phyloP scores from a whole-genome alignment of 2,888 invertebrate species.

The Coelopa pilipes region DNA sequence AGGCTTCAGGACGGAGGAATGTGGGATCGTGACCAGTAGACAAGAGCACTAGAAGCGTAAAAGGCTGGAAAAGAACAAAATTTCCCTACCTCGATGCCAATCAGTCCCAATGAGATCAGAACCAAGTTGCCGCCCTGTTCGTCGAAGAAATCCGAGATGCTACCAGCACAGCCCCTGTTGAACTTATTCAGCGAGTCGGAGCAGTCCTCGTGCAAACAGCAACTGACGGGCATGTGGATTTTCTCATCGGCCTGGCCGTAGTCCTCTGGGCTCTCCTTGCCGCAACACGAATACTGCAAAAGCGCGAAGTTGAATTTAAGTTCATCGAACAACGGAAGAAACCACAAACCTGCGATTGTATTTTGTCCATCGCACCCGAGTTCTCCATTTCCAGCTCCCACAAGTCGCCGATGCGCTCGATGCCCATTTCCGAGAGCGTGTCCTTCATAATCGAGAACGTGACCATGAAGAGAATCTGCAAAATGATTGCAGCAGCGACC shows the following conservation, averaged over 20 bases:
- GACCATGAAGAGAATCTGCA: conserved; percentile 53
- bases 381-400: conserved; percentile 49
- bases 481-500: conserved; percentile 44
- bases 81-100: conserved; percentile 52
- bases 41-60: no score
- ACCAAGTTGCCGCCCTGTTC: conserved; percentile 47
- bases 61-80: no score
- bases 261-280: conserved; percentile 56
- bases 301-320: no score
- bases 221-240: conserved; percentile 54
- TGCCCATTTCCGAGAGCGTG: conserved; percentile 50
- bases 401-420: conserved; percentile 50
- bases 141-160: conserved; percentile 43
- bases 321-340: no score
- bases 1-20: no score
- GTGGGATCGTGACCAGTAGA: no score
- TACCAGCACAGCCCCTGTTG: conserved; percentile 52
- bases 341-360: conserved; percentile 52
- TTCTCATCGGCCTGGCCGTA: conserved; percentile 50
- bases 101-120: conserved; percentile 46
- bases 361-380: conserved; percentile 53
- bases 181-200: conserved; percentile 50
- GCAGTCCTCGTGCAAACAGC: conserved; percentile 55
- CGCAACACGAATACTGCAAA: conserved; percentile 59
- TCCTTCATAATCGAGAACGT: conserved; percentile 51